Evolutionary conservation across 1,140 invertebrate genomes (phyloP), one percentile per base, ranked within the genome.

Genomic region (Asbolus verrucosus): DNA sequence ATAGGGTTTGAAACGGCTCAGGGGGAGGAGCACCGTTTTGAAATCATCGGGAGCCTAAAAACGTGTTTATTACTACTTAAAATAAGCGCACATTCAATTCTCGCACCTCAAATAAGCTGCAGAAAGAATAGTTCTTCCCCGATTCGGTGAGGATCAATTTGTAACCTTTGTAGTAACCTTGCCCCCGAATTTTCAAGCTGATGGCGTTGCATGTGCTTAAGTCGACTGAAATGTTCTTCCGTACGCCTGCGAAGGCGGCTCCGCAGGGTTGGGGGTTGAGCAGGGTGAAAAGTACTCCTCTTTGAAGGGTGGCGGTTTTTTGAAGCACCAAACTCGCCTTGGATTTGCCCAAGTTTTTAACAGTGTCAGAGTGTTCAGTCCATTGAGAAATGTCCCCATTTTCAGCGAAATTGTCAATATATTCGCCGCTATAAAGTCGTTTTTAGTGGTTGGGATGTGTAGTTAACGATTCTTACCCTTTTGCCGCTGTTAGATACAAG

Each of bases 251-350:
- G 79, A 91, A 91, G 3, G 88, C 87, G 21, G 90, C 90, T 0
- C 89, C 89, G 71, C 91, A 90, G 5, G 85, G 81, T 79, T 91
- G 89, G 3, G 90, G 89, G 77, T 90, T 90, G 2, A 91, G 76
- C 9, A 91, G 73, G 1, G 86, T 85, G 72, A 91, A 91, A 66
- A 91, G 86, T 73, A 91, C 81, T 0, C 86, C 89, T 75, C 87
- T 79, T 78, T 89, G 87, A 68, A 87, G 89, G 19, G 82, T 65
- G 70, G 83, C 79, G 2, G 85, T 86, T 73, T 87, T 89, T 76
- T 89, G 86, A 15, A 90, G 71, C 1, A 83, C 82, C 6, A 91
- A 75, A 0, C 81, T 76, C 1, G 87, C 88, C 80, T 90, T 91
- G 0, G 89, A 90, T 83, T 85, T 89, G 60, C 89, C 89, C 6